These are phyloP conservation scores for Tolypeutes matacus DNA, from an alignment of 2,797 vertebrate species.

Conservation along the genomic window DNA sequence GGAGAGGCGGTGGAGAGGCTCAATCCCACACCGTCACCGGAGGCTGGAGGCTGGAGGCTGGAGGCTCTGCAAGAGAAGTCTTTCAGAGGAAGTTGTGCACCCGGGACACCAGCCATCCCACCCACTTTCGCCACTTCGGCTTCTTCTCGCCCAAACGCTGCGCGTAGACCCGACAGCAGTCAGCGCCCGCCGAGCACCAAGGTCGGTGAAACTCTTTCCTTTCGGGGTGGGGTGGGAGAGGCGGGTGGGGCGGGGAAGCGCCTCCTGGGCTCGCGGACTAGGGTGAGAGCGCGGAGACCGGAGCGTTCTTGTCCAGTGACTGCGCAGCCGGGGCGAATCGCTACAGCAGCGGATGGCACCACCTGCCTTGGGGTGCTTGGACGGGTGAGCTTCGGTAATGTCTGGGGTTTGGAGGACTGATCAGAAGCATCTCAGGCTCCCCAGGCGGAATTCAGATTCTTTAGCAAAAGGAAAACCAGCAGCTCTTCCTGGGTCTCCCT, in stretches of 20 bases:
- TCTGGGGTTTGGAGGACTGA: not conserved
- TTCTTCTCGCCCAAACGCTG: not conserved
- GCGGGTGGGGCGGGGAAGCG: not conserved
- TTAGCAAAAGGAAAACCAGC: not conserved
- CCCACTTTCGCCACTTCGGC: conserved; percentile 18
- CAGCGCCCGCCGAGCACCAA: not conserved
- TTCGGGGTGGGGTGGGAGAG: not conserved
- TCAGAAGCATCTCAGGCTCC: not conserved
- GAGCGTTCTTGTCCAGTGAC: not conserved
- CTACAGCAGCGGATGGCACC: not conserved
- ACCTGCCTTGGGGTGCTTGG: conserved; percentile 37
- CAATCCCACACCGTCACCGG: conserved; percentile 92
- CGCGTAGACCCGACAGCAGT: not conserved
- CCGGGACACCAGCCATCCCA: conserved; percentile 6
- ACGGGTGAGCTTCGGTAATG: not conserved
- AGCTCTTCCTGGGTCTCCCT: not conserved
- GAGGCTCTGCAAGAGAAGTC: conserved; percentile 91
- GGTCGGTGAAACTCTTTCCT: conserved; percentile 58
- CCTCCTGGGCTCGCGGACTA: not conserved
- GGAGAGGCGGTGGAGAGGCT: conserved; percentile 92
- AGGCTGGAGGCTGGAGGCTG: conserved; percentile 86
- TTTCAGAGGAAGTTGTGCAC: conserved; percentile 86
- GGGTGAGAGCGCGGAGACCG: not conserved
- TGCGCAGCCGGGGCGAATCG: not conserved
- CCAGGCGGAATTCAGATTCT: not conserved